phyloP scores from a whole-genome alignment of 2,113 vertebrate species.

The Odontophorus gujanensis region DNA sequence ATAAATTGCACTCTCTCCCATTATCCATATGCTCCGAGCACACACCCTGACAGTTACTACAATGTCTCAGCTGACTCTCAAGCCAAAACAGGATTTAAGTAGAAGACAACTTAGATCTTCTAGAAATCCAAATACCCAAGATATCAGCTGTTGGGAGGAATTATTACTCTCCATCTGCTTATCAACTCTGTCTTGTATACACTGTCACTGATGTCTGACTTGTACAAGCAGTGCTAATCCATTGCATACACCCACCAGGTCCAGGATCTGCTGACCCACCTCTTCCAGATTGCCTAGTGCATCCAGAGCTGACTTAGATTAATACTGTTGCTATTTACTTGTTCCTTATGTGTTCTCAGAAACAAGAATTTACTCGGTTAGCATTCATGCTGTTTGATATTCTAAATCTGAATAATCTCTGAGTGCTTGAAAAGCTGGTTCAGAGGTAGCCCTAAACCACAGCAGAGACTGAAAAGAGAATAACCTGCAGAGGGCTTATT shows the following conservation, averaged over 20 bases:
- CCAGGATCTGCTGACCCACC: neutral
- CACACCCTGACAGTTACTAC: neutral
- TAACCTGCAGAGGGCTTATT: neutral
- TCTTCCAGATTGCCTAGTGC: neutral
- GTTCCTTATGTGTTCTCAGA: neutral
- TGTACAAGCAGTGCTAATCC: neutral
- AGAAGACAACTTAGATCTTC: neutral
- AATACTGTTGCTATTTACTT: neutral
- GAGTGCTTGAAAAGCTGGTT: neutral
- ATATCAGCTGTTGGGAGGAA: neutral
- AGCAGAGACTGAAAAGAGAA: neutral
- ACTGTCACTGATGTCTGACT: neutral
- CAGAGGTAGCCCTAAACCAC: neutral
- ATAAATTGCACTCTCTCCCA: slow-evolving; percentile 5
- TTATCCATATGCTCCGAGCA: neutral
- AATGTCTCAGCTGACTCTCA: neutral
- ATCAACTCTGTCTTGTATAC: neutral
- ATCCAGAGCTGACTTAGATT: neutral
- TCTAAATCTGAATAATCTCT: neutral
- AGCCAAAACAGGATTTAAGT: neutral
- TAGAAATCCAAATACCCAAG: neutral
- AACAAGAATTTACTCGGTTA: neutral
- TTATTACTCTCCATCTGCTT: neutral
- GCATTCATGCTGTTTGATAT: neutral
- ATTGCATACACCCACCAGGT: neutral